These are phyloP conservation scores for Conistra vaccinii DNA, from an alignment of 2,888 invertebrate genomes.

Conservation along the genomic window DNA sequence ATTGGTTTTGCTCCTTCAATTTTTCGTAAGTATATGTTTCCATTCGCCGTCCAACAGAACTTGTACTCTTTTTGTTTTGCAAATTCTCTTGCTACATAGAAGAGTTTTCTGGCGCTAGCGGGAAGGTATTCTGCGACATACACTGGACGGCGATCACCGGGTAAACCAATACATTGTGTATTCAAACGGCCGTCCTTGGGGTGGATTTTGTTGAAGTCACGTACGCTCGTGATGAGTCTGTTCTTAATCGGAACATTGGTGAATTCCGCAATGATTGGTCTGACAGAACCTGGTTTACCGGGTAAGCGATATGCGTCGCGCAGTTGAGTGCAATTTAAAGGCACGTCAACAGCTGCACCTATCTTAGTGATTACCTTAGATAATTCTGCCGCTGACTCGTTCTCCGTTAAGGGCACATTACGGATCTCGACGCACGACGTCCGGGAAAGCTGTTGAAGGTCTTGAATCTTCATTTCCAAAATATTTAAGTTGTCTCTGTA, in stretches of 20 bases:
- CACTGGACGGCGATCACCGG: neutral
- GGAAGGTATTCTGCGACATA: conserved; percentile 1
- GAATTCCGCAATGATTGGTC: conserved; percentile 1
- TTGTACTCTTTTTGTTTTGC: conserved; percentile 5
- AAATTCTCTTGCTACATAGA: conserved; percentile 3
- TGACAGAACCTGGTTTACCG: neutral
- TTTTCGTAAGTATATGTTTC: neutral
- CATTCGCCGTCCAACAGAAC: conserved; percentile 1
- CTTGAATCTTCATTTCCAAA: neutral
- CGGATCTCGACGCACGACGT: neutral
- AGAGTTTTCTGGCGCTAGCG: neutral
- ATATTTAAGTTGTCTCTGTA: neutral
- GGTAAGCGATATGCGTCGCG: neutral
- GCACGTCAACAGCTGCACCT: neutral
- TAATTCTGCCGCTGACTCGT: neutral
- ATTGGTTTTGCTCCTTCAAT: neutral
- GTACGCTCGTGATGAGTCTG: neutral
- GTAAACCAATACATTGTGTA: neutral
- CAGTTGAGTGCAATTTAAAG: neutral
- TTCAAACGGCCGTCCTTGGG: neutral
- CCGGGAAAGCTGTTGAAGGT: neutral
- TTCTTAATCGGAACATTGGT: neutral
- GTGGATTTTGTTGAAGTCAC: neutral
- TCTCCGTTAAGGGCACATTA: neutral
- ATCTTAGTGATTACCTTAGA: neutral